Conservation (phyloP, 2,797 vertebrate genomes). For the Ptychadena robeensis region DNA sequence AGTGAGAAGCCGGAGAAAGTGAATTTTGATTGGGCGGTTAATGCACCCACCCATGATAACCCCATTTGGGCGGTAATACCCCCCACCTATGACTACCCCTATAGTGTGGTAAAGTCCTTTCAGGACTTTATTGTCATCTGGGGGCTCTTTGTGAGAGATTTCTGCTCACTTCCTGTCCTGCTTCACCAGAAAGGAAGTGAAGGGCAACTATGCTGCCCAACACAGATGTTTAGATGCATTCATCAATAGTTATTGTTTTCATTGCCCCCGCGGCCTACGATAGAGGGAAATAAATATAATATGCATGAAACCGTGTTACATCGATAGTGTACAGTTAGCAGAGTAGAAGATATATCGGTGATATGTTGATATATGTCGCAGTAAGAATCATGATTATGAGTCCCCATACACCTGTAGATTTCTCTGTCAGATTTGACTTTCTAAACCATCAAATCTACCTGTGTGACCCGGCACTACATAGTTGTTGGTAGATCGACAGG, state of each 20-base stretch:
- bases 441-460: too few species aligned
- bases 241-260: background rate
- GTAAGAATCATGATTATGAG: background rate
- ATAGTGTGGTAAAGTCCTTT: too few species aligned
- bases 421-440: too few species aligned
- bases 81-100: too few species aligned
- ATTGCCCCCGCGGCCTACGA: background rate
- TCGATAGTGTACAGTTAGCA: background rate
- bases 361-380: background rate
- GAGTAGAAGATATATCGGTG: background rate
- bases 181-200: background rate
- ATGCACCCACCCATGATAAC: too few species aligned
- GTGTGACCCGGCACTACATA: too few species aligned
- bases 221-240: too few species aligned
- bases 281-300: background rate
- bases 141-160: background rate
- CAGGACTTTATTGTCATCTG: background rate
- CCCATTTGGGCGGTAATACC: too few species aligned
- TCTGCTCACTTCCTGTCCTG: background rate
- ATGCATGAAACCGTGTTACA: background rate
- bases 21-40: background rate
- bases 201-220: background rate
- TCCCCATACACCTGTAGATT: too few species aligned
- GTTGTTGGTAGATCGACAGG: too few species aligned
- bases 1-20: background rate